phyloP scores from a whole-genome alignment of 2,888 invertebrate species.

The Cryptocheilus praepositus region DNA sequence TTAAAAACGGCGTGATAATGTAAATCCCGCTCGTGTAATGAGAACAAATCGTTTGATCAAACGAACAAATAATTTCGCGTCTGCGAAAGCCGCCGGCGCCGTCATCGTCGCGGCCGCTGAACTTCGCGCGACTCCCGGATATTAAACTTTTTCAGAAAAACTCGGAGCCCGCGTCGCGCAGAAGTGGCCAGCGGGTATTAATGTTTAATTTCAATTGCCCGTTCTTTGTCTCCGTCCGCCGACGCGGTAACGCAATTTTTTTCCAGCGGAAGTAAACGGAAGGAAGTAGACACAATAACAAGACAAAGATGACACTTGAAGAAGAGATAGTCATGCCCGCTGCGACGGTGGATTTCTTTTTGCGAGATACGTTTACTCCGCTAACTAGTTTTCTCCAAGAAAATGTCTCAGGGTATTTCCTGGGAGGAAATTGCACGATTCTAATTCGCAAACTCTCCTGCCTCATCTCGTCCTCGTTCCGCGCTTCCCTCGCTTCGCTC shows the following conservation, averaged over 20 bases:
- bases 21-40: conserved; percentile 2
- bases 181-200: too few species aligned
- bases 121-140: too few species aligned
- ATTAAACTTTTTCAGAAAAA: too few species aligned
- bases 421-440: conserved; percentile 43
- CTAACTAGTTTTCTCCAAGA: conserved; percentile 26
- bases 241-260: background rate
- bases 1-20: background rate
- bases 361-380: conserved; percentile 19
- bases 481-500: background rate
- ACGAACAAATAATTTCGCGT: too few species aligned
- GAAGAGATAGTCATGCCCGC: background rate
- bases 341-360: conserved; percentile 7
- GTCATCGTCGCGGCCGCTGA: too few species aligned
- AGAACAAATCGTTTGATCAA: conserved; percentile 2
- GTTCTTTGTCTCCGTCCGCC: background rate
- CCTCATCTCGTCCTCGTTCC: conserved; percentile 14
- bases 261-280: conserved; percentile 2
- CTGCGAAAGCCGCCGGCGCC: too few species aligned
- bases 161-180: too few species aligned
- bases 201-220: background rate
- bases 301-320: conserved; percentile 5
- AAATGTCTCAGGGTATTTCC: conserved; percentile 33
- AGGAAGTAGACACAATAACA: background rate
- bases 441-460: conserved; percentile 34